These are phyloP conservation scores for Pao palembangensis DNA, from an alignment of 2,113 vertebrate genomes.

Conservation along the genomic window DNA sequence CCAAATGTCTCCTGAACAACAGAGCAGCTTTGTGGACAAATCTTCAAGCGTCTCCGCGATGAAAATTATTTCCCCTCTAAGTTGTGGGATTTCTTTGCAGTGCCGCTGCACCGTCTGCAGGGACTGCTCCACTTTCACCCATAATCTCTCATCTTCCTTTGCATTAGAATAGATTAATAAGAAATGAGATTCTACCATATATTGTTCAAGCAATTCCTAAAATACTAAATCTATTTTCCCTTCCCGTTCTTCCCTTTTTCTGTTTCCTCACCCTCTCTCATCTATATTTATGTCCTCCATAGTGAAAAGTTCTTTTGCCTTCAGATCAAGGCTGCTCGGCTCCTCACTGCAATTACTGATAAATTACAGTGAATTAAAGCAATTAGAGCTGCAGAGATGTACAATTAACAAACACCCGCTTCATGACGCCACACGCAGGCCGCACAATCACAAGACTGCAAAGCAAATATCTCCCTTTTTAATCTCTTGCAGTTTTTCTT, in stretches of 20 bases:
- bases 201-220: constrained; percentile 39
- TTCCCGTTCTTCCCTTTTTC: constrained; percentile 8
- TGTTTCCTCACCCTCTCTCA: constrained; percentile 60
- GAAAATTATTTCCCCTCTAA: constrained; percentile 5
- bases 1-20: constrained; percentile 5
- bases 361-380: constrained; percentile 84
- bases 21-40: constrained; percentile 7
- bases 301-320: constrained; percentile 75
- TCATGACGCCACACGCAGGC: constrained; percentile 69
- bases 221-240: constrained; percentile 48
- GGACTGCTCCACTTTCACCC: constrained; percentile 47
- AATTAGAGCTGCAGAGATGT: constrained; percentile 82
- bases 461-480: constrained; percentile 71
- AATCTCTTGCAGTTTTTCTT: constrained; percentile 57
- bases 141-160: constrained; percentile 54
- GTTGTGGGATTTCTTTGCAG: constrained; percentile 26
- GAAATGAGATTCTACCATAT: constrained; percentile 51
- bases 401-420: constrained; percentile 78
- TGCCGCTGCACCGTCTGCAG: constrained; percentile 22
- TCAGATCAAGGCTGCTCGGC: constrained; percentile 68
- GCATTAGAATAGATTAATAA: constrained; percentile 60
- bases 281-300: constrained; percentile 79
- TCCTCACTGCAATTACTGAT: constrained; percentile 80
- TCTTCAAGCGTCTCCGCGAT: constrained; percentile 9
- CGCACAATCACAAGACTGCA: constrained; percentile 70